Evolutionary conservation across 2,113 vertebrate species (phyloP).

Genomic region (western clawed frog (Xenopus tropicalis)): UCB_Xtro_10.0 CM004443.2:131749001-131749500

Average conservation of each 20-base stretch:
- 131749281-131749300: conserved; percentile 45
- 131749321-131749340: conserved; percentile 36
- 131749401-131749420: conserved; percentile 36
- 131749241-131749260: conserved; percentile 55
- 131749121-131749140: conserved; percentile 47
- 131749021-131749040: not conserved
- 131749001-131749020: too few species aligned
- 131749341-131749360: conserved; percentile 4
- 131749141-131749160: conserved; percentile 49
- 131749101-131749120: conserved; percentile 52
- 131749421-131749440: conserved; percentile 36
- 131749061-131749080: conserved; percentile 46
- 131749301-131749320: conserved; percentile 36
- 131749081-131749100: conserved; percentile 46
- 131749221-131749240: conserved; percentile 50
- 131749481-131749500: not conserved
- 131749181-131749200: conserved; percentile 46
- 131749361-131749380: conserved; percentile 33
- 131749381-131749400: conserved; percentile 27
- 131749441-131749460: conserved; percentile 36
- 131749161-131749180: conserved; percentile 32
- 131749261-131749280: conserved; percentile 52
- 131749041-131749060: conserved; percentile 19
- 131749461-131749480: not conserved
- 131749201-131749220: conserved; percentile 46